A percentile compares a stretch with the other conserved stretches of the same genome.
These are phyloP conservation scores for Micrastur ruficollis DNA, from an alignment of 2,797 vertebrate genomes.

Conservation along the genomic window DNA sequence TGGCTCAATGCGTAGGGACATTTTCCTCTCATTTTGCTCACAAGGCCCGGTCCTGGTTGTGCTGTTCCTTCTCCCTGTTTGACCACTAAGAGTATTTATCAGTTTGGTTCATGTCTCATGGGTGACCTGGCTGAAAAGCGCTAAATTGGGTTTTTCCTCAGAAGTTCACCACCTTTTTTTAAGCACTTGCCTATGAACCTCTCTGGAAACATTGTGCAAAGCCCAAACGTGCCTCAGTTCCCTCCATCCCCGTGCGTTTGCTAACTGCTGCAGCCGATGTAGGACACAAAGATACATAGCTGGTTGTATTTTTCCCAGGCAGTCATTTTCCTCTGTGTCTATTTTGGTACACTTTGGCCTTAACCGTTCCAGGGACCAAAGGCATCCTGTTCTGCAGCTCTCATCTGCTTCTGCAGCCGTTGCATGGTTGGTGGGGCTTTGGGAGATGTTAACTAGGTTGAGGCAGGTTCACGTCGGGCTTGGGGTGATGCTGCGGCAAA, in stretches of 20 bases:
- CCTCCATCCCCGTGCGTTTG: rapidly evolving
- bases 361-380: not conserved
- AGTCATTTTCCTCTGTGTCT: not conserved
- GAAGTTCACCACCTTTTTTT: not conserved
- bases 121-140: not conserved
- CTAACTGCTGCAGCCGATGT: not conserved
- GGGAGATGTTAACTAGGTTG: not conserved
- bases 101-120: not conserved
- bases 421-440: not conserved
- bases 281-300: not conserved
- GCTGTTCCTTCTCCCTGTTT: not conserved
- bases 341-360: not conserved
- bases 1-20: not conserved
- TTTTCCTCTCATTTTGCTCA: not conserved
- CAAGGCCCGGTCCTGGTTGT: not conserved
- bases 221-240: not conserved
- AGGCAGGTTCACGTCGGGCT: not conserved
- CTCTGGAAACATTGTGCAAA: not conserved
- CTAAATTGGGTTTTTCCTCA: not conserved
- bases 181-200: not conserved
- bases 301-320: not conserved
- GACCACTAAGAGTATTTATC: not conserved
- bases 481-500: not conserved
- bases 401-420: not conserved
- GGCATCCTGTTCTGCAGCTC: not conserved